Percentiles rank a stretch among this genome's conserved stretches.
Conservation (phyloP, 2,888 invertebrate genomes). For the Drosophila mulleri region DNA sequence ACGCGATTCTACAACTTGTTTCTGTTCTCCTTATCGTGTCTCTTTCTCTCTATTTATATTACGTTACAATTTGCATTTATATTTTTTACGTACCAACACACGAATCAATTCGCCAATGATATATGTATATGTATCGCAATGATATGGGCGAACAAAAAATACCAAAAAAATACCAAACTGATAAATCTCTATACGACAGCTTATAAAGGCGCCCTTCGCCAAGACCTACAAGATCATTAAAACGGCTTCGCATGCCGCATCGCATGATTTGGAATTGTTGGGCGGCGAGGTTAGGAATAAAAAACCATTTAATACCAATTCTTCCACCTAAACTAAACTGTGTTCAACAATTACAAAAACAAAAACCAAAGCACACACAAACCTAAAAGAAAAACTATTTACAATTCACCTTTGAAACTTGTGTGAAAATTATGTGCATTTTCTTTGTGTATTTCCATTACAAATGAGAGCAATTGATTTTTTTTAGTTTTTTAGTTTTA, state of each 20-base stretch:
- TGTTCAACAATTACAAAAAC: conserved; percentile 49
- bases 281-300: conserved; percentile 86
- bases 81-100: conserved; percentile 49
- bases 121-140: conserved; percentile 2
- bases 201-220: conserved; percentile 98
- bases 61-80: conserved; percentile 61
- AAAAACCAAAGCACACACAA: conserved; percentile 15
- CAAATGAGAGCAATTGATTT: conserved; percentile 13
- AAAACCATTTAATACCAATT: conserved; percentile 70
- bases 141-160: neutral
- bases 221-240: conserved; percentile 98
- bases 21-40: conserved; percentile 53
- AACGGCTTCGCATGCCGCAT: conserved; percentile 89
- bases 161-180: conserved; percentile 14
- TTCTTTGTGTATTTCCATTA: conserved; percentile 32
- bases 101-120: conserved; percentile 28
- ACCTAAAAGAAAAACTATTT: neutral
- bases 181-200: conserved; percentile 86
- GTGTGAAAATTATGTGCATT: conserved; percentile 66
- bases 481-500: neutral
- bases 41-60: conserved; percentile 38
- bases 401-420: conserved; percentile 52
- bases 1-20: conserved; percentile 63
- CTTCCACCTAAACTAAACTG: conserved; percentile 68
- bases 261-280: conserved; percentile 88